Percentiles rank a stretch among this genome's conserved stretches.
Conservation (phyloP, 2,113 vertebrate genomes). For the Clinocottus analis region DNA sequence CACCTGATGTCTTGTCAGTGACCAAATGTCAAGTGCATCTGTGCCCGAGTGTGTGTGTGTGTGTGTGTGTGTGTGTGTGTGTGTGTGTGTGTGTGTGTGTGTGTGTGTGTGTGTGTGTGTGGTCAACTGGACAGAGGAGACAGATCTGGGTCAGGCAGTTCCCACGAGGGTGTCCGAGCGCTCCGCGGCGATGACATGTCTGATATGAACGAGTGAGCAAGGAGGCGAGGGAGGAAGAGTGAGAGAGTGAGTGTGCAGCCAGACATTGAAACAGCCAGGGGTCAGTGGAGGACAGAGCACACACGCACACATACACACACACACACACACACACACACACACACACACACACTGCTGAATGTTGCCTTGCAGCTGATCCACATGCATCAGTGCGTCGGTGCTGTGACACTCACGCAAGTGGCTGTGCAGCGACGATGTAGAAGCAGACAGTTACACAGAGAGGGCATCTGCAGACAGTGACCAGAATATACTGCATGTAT, state of each 20-base stretch:
- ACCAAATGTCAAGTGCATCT: constrained; percentile 79
- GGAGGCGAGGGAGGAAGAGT: constrained; percentile 44
- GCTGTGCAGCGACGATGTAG: background rate
- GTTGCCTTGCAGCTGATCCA: constrained; percentile 30
- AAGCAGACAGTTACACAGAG: background rate
- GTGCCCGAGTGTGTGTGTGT: constrained; percentile 42
- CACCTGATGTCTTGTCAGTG: constrained; percentile 79
- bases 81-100: constrained; percentile 27
- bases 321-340: too few relatives aligned
- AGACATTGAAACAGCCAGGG: constrained; percentile 62
- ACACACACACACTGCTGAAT: constrained; percentile 5
- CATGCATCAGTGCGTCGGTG: constrained; percentile 41
- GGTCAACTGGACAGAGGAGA: constrained; percentile 73
- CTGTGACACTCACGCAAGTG: constrained; percentile 28
- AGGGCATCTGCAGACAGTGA: background rate
- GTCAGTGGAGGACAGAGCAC: constrained; percentile 65
- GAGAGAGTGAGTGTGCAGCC: constrained; percentile 55
- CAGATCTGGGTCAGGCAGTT: constrained; percentile 80
- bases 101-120: constrained; percentile 41
- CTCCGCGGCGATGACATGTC: constrained; percentile 69
- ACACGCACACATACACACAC: background rate
- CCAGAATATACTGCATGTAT: background rate
- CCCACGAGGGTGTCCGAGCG: constrained; percentile 73
- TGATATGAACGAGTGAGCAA: constrained; percentile 73
- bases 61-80: constrained; percentile 51